Evolutionary conservation across 2,888 invertebrate genomes (phyloP).

Genomic region (Drosophila atripex): DNA sequence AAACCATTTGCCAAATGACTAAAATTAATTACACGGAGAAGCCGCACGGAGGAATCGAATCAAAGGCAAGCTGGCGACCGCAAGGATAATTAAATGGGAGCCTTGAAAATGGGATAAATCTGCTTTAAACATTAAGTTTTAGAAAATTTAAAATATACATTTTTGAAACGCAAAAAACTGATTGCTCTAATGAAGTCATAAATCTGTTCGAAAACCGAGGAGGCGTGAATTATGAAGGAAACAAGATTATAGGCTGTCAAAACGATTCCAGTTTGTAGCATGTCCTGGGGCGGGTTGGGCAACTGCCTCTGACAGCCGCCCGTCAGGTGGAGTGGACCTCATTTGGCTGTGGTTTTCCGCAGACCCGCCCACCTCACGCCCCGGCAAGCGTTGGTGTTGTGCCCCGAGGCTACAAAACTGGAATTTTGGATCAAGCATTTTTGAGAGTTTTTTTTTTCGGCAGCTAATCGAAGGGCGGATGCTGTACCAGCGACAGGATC

Average conservation of each 20-base stretch:
- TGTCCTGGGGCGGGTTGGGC: constrained; percentile 23
- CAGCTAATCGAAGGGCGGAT: constrained; percentile 55
- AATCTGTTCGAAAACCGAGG: neutral
- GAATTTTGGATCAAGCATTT: constrained; percentile 50
- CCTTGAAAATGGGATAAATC: neutral
- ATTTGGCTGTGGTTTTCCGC: constrained; percentile 61
- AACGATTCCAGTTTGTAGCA: constrained; percentile 41
- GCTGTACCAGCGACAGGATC: constrained; percentile 15
- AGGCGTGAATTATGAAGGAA: constrained; percentile 46
- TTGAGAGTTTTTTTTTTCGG: constrained; percentile 55
- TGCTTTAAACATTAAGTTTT: neutral
- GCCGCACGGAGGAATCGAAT: constrained; percentile 50
- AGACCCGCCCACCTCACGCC: constrained; percentile 40
- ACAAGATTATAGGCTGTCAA: constrained; percentile 65
- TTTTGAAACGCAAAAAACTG: neutral
- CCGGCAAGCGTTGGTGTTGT: constrained; percentile 28
- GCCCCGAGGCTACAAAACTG: constrained; percentile 43
- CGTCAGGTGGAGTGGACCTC: constrained; percentile 63
- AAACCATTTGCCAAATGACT: constrained; percentile 72
- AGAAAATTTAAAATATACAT: neutral
- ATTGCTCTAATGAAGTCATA: constrained; percentile 6
- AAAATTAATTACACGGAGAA: constrained; percentile 74
- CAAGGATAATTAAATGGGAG: constrained; percentile 29
- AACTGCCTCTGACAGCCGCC: constrained; percentile 62
- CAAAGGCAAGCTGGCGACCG: neutral